Evolutionary conservation across 2,113 vertebrate species (phyloP).

Genomic region (Merops nubicus): DNA sequence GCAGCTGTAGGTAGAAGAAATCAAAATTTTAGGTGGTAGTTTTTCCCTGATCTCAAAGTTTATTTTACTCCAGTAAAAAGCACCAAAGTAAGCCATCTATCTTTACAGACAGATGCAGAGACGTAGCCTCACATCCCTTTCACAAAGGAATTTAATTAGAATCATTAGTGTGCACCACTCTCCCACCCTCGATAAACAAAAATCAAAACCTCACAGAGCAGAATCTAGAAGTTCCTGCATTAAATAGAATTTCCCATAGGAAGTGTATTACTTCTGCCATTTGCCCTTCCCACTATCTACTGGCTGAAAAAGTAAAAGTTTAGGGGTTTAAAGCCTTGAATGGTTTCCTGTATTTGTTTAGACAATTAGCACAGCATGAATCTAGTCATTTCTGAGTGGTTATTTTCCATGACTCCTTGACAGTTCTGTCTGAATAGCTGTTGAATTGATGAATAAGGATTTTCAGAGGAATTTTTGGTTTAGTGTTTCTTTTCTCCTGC

Average conservation of each 20-base stretch:
- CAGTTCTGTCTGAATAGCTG: background rate
- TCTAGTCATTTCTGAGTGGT: background rate
- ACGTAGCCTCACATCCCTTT: rapidly evolving
- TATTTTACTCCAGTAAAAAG: background rate
- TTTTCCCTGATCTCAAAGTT: background rate
- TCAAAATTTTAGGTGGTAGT: background rate
- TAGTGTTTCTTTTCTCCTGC: background rate
- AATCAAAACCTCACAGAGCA: rapidly evolving
- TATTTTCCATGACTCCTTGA: background rate
- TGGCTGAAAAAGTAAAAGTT: background rate
- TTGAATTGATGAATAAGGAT: background rate
- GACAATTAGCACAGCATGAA: background rate
- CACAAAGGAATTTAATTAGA: background rate
- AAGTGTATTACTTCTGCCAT: background rate
- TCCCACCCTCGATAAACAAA: background rate
- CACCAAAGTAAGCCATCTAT: background rate
- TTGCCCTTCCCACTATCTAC: background rate
- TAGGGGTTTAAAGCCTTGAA: background rate
- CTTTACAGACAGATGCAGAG: background rate
- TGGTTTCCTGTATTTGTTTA: background rate
- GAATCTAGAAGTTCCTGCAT: background rate
- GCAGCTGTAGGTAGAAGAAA: background rate
- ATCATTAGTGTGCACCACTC: rapidly evolving
- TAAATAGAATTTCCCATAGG: background rate
- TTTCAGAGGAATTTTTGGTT: background rate